Evolutionary conservation across 2,888 invertebrate genomes (phyloP).

Genomic region (Dichetophora obliterata): DNA sequence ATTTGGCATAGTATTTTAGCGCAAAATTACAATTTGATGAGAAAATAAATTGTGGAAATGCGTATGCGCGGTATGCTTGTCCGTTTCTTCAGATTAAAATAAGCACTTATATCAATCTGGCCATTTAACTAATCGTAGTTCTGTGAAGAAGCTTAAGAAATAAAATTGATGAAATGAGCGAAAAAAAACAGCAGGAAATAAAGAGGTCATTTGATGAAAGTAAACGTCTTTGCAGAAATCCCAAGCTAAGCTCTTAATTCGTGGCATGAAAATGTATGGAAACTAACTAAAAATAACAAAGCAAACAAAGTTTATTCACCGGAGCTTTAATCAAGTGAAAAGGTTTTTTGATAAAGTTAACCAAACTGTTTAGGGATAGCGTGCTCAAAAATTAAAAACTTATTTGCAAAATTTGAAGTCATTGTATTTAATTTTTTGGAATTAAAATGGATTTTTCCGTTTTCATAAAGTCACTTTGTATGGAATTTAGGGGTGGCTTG

Average conservation of each 20-base stretch:
- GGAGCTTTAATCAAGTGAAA: too few relatives aligned
- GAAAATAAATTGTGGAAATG: slow-evolving; percentile 66
- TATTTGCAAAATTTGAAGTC: too few relatives aligned
- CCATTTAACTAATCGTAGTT: neutral
- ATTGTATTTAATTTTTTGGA: too few relatives aligned
- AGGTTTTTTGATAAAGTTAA: too few relatives aligned
- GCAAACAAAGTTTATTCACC: too few relatives aligned
- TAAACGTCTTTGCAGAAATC: neutral
- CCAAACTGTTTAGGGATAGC: too few relatives aligned
- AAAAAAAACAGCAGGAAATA: neutral
- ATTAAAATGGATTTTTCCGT: too few relatives aligned
- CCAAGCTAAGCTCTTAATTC: neutral
- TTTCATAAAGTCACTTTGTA: too few relatives aligned
- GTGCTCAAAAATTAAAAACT: too few relatives aligned
- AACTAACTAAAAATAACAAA: neutral
- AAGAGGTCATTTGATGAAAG: slow-evolving; percentile 2
- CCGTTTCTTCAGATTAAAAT: too few relatives aligned
- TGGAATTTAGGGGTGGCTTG: too few relatives aligned
- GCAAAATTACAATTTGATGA: slow-evolving; percentile 69
- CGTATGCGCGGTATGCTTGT: neutral
- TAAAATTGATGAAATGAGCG: neutral
- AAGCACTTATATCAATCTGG: slow-evolving; percentile 12
- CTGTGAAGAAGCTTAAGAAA: neutral
- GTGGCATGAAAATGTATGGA: neutral
- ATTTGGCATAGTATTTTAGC: slow-evolving; percentile 47